These are phyloP conservation scores for Siniperca obscura DNA, from an alignment of 2,797 vertebrate species.

Conservation along the genomic window DNA sequence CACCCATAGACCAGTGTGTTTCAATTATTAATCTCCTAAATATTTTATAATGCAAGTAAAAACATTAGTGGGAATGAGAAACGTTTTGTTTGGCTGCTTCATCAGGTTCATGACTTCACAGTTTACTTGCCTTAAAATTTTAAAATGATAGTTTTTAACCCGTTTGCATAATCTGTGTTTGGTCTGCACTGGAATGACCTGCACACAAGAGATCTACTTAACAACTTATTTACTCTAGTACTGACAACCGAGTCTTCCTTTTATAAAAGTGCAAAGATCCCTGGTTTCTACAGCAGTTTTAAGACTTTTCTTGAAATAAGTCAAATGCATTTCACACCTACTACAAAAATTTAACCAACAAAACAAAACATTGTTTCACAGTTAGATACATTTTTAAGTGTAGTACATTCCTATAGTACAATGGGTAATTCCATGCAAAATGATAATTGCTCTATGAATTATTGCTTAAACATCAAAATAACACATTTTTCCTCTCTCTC, in stretches of 20 bases:
- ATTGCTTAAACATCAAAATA: background rate
- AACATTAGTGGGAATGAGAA: conserved; percentile 5
- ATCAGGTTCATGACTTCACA: conserved; percentile 24
- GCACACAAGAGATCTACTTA: background rate
- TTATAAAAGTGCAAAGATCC: background rate
- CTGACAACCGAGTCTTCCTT: background rate
- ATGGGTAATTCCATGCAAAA: background rate
- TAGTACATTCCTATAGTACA: background rate
- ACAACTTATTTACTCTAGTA: background rate
- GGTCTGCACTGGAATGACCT: background rate
- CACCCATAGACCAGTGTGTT: conserved; percentile 15
- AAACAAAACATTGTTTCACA: background rate
- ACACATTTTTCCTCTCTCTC: no score
- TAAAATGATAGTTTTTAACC: background rate
- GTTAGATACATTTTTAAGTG: background rate
- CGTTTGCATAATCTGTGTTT: background rate
- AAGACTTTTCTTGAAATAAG: background rate
- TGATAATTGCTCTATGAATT: background rate
- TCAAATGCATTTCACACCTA: background rate
- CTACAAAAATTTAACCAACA: background rate
- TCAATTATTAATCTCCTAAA: conserved; percentile 46
- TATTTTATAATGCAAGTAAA: conserved; percentile 35
- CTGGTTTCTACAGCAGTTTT: background rate
- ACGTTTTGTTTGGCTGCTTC: background rate
- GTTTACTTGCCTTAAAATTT: background rate